Evolutionary conservation across 2,113 vertebrate genomes (phyloP), one percentile per base, ranked within the genome.

Genomic region (Oplegnathus fasciatus): DNA sequence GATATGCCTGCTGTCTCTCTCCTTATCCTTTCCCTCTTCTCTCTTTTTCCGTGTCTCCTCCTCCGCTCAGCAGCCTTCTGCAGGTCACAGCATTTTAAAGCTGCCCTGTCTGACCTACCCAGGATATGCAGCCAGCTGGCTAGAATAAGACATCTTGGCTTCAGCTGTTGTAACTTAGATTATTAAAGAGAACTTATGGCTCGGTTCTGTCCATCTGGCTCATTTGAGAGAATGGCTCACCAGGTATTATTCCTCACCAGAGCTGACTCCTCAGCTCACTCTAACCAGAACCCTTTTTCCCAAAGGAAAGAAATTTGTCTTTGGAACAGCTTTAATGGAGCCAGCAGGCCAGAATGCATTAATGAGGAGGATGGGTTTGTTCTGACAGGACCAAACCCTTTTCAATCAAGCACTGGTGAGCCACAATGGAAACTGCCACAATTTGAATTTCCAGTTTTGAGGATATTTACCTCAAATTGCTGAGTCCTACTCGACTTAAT

Each of bases 131-230:
- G 84, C 85, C 91, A 91, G 88, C 81, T 92, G 89, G 86, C 58
- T 61, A 52, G 77, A 88, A 86, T 84, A 80, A 61, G 71, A 81
- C 50, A 80, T 75, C 57, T 71, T 79, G 79, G 79, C 86, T 69
- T 80, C 89, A 78, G 86, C 83, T 85, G 75, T 69, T 81, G 44
- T 40, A 65, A 54, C 40, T 83, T 87, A 42, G 79, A 89, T 86
- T 91, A 89, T 91, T 91, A 85, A 91, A 85, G 64, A 74, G 73
- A 83, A 89, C 22, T 78, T 83, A 81, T 80, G 73, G 66, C 67
- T 60, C 0, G 0, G 54, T 80, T 84, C 68, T 75, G 78, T 88
- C 83, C 86, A 69, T 85, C 87, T 84, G 80, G 58, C 75, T 81
- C 68, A 73, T 83, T 75, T 48, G 24, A 73, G 5, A 70, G 48